Base-by-base conservation (phyloP, 1,140 invertebrate genomes). In the Leptinotarsa lineolata region DNA sequence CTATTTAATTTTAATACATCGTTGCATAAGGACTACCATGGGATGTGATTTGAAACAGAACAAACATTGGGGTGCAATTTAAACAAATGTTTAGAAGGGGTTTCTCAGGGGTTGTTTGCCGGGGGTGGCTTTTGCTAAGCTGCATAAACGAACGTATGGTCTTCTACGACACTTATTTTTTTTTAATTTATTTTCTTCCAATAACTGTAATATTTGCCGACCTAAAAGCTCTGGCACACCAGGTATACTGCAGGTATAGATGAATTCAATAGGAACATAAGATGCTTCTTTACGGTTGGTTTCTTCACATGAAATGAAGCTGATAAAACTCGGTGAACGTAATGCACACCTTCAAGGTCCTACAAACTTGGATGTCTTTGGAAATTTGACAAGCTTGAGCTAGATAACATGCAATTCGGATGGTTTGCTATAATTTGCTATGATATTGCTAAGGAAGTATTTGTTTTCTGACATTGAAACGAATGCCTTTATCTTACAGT, bases 51-150 rank as follows among this genome's bases (percentile, higher is more conserved):
- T 54, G 15, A 54, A 54, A 1, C 15, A 18, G 15, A n/a, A 15
- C 16, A 54, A 54, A 54, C 48, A 54, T 54, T 5, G 48, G 12
- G 48, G 48, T 54, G n/a, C 4, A 63, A 63, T 63, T 63, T 24
- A 63, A 22, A 63, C 4, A 63, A 63, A 20, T 20, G 11, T 0
- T n/a, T 22, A 18, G 61, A 20, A 6, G 20, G 20, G 4, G 61
- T 63, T 63, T 63, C 6, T 24, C 61, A 20, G 24, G 48, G 61
- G 4, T 63, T 63, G 61, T 63, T 63, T 22, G 4, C 21, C 48
- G n/a, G 46, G 48, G 48, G 48, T n/a, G 48, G 48, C 13, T 54
- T 15, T 54, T 54, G 48, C 48, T 54, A 54, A 15, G 48, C 12
- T 13, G 16, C 48, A 54, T 59, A 13, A 16, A 59, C 20, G 13